These are phyloP conservation scores for Cerastis leucographa DNA, from an alignment of 2,888 invertebrate species.

Conservation along the genomic window DNA sequence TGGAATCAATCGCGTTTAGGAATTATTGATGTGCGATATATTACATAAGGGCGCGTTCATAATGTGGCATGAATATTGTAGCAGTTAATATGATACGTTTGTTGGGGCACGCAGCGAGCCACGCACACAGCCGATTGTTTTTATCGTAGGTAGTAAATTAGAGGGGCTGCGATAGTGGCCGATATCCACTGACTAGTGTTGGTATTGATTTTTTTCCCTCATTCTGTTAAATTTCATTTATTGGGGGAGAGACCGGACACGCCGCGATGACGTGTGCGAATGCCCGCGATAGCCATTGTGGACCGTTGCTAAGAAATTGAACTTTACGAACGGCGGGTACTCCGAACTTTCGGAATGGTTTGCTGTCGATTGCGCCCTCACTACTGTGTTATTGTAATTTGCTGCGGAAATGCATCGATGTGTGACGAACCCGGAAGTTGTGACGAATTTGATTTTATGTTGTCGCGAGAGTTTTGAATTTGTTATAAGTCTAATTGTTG, in stretches of 20 bases:
- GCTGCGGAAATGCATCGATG: slow-evolving; percentile 50
- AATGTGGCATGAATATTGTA: slow-evolving; percentile 85
- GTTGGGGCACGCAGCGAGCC: slow-evolving; percentile 55
- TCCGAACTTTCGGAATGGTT: slow-evolving; percentile 45
- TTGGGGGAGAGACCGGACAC: slow-evolving; percentile 87
- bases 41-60: slow-evolving; percentile 82
- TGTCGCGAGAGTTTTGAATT: slow-evolving; percentile 56
- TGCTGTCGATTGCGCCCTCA: slow-evolving; percentile 48
- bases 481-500: slow-evolving; percentile 37
- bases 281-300: slow-evolving; percentile 60
- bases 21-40: slow-evolving; percentile 80
- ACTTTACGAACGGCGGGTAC: slow-evolving; percentile 47
- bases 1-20: slow-evolving; percentile 70
- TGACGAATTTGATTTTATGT: slow-evolving; percentile 28
- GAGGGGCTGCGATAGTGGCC: slow-evolving; percentile 86
- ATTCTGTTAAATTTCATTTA: slow-evolving; percentile 91
- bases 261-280: slow-evolving; percentile 78
- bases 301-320: slow-evolving; percentile 67
- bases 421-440: slow-evolving; percentile 56
- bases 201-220: slow-evolving; percentile 91
- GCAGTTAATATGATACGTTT: slow-evolving; percentile 74
- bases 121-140: slow-evolving; percentile 85
- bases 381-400: slow-evolving; percentile 36
- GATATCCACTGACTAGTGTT: slow-evolving; percentile 82
- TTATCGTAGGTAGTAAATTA: slow-evolving; percentile 89